Evolutionary conservation across 1,140 invertebrate species (phyloP).

Genomic region (Gryon sp.): DNA sequence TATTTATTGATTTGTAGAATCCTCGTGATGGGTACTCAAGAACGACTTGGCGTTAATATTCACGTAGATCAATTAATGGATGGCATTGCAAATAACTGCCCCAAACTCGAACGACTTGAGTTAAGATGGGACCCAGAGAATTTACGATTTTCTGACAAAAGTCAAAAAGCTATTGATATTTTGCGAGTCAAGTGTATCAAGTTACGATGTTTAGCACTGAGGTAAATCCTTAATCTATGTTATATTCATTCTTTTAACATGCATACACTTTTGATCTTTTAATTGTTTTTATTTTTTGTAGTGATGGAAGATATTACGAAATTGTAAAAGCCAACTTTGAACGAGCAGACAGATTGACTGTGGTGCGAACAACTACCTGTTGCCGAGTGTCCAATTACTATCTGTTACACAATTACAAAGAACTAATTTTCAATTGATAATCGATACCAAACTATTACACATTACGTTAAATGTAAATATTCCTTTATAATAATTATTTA

Average conservation of each 20-base stretch:
- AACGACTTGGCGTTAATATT: conserved; percentile 97
- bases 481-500: conserved; percentile 3
- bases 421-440: conserved; percentile 93
- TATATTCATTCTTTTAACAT: too few relatives aligned
- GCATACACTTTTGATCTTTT: too few relatives aligned
- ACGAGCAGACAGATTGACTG: conserved; percentile 96
- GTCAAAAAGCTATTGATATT: conserved; percentile 97
- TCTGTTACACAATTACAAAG: conserved; percentile 94
- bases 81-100: conserved; percentile 96
- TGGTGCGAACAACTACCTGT: conserved; percentile 96
- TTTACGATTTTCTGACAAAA: conserved; percentile 98
- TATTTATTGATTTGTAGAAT: conserved; percentile 85
- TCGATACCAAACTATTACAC: background rate
- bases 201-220: conserved; percentile 89
- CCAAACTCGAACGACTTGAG: conserved; percentile 93
- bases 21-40: conserved; percentile 97
- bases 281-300: too few relatives aligned
- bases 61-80: conserved; percentile 99
- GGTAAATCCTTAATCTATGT: too few relatives aligned
- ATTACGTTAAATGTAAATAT: conserved; percentile 8
- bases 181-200: conserved; percentile 93
- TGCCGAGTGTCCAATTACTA: conserved; percentile 95
- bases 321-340: conserved; percentile 99
- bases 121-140: conserved; percentile 99
- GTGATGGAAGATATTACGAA: conserved; percentile 99